phyloP scores from a whole-genome alignment of 2,797 vertebrate species.

The Syngnathus rostellatus region DNA sequence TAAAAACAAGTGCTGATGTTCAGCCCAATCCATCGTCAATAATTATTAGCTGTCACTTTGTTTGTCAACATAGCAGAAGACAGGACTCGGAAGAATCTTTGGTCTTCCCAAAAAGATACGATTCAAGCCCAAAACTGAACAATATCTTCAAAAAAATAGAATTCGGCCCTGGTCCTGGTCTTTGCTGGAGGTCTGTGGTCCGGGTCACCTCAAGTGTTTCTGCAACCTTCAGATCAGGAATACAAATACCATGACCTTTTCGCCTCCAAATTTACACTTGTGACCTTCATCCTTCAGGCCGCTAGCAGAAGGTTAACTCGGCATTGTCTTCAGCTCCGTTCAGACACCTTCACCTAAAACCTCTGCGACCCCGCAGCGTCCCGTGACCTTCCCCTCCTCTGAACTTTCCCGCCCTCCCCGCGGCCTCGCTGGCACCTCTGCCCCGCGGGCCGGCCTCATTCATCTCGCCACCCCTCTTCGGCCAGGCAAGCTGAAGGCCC shows the following conservation, averaged over 20 bases:
- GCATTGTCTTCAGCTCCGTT: not conserved
- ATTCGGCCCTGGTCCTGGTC: too few species aligned
- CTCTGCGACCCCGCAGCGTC: conserved; percentile 8
- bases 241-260: too few species aligned
- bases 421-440: conserved; percentile 67
- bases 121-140: too few species aligned
- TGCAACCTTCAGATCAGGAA: too few species aligned
- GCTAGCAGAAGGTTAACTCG: not conserved
- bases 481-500: conserved; percentile 67
- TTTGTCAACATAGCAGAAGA: not conserved
- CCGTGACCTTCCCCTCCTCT: conserved; percentile 34
- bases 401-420: conserved; percentile 41
- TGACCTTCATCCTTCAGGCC: not conserved
- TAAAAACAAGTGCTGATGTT: not conserved
- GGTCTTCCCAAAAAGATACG: not conserved
- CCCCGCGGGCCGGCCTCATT: conserved; percentile 58
- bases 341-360: conserved; percentile 8
- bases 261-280: too few species aligned
- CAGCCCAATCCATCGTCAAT: not conserved
- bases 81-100: not conserved
- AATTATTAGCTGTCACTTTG: not conserved
- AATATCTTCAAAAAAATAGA: too few species aligned
- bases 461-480: conserved; percentile 58
- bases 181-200: too few species aligned
- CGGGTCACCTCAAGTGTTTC: too few species aligned